Evolutionary conservation across 2,888 invertebrate species (phyloP).

Genomic region (Dryadula phaetusa): DNA sequence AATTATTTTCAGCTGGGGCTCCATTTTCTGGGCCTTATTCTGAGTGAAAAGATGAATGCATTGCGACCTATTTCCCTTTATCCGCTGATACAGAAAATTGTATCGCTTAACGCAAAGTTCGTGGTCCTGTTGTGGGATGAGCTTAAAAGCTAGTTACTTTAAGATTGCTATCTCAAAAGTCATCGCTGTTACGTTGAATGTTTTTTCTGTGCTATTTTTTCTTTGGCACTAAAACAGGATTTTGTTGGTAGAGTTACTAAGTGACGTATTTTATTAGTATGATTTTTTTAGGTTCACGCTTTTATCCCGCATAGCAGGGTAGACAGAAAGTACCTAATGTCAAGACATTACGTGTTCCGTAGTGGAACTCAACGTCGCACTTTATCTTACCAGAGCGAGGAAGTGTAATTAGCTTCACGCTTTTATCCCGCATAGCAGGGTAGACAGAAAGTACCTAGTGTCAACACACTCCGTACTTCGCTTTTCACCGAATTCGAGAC

Average conservation of each 20-base stretch:
- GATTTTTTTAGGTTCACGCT: too few relatives aligned
- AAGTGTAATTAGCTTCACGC: too few relatives aligned
- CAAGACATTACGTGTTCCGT: too few relatives aligned
- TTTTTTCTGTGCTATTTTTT: slow-evolving; percentile 2
- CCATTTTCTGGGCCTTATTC: slow-evolving; percentile 58
- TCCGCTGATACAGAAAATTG: slow-evolving; percentile 32
- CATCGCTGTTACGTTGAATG: neutral
- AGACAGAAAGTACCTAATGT: too few relatives aligned
- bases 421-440: too few relatives aligned
- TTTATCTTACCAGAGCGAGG: too few relatives aligned
- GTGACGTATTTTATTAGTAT: neutral
- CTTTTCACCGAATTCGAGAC: too few relatives aligned
- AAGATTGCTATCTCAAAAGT: slow-evolving; percentile 18
- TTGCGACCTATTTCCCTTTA: slow-evolving; percentile 51
- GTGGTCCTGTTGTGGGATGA: neutral
- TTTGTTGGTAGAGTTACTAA: neutral
- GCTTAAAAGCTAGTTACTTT: slow-evolving; percentile 7
- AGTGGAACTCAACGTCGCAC: too few relatives aligned
- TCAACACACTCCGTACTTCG: too few relatives aligned
- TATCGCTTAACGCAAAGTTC: slow-evolving; percentile 26
- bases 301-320: too few relatives aligned
- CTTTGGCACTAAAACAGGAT: neutral
- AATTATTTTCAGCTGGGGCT: slow-evolving; percentile 53
- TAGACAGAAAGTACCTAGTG: too few relatives aligned
- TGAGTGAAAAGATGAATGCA: slow-evolving; percentile 66